Base-by-base conservation (phyloP, 2,888 invertebrate genomes). In the Sylvicola cinctus region DNA sequence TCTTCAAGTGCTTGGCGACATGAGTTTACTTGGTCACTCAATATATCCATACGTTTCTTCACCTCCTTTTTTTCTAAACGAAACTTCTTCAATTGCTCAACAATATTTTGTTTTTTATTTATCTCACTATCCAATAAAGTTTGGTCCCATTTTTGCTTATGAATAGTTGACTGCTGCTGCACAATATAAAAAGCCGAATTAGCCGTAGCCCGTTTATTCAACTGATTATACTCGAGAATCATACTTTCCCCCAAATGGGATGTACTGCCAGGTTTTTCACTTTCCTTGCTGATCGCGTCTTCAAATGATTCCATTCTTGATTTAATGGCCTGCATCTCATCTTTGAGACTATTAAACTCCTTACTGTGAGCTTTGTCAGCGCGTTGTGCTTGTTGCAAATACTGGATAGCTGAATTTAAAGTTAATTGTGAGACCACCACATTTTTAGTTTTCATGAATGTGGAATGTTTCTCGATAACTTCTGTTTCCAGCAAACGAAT, bases 91-190 rank as follows among this genome's bases (percentile, higher is more conserved):
- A 90, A 74, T 45, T 85, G 77, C 46, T 84, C 85, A 52, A 90
- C 83, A 11, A 90, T 68, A 43, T 95, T 90, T 2, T 78, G 80
- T 50, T 84, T 78, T 45, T 81, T 76, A 31, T 95, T 66, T 35
- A 73, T 66, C 55, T 93, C 91, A 51, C 91, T 91, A 55, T 96
- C 93, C 25, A 93, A 67, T 11, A 81, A 65, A 61, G 95, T 95
- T 58, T 95, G 93, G 57, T 95, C 93, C 0, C 91, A 75, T 60
- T 98, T 96, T 62, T 96, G 95, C 49, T 95, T 93, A 16, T 96
- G 72, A 62, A 88, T 90, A 12, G 96, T 81, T 0, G 90, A 85
- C 63, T 95, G 95, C 46, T 98, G 63, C 56, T 95, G 81, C 52
- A 93, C 88, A 43, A 91, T 73, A 58, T 90, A 84, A 41, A 84